These are phyloP conservation scores for Hyperoodon ampullatus DNA, from an alignment of 2,113 vertebrate species.

Conservation along the genomic window DNA sequence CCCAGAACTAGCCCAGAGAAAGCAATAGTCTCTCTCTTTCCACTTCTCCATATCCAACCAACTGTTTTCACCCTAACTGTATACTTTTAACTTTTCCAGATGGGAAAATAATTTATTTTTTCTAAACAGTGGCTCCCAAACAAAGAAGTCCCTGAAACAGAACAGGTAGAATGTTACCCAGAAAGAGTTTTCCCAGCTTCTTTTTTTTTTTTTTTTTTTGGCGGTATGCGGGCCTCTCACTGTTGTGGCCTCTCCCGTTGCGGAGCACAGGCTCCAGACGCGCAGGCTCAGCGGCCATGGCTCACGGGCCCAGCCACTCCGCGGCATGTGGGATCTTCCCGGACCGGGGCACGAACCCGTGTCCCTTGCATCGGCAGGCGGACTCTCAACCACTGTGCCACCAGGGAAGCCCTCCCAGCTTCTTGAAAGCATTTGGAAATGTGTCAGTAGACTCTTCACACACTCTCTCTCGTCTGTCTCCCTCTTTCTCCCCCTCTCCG, in stretches of 20 bases:
- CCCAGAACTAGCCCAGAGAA: background rate
- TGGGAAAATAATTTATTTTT: background rate
- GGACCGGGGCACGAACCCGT: too few relatives aligned
- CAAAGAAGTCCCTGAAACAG: background rate
- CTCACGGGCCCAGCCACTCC: too few relatives aligned
- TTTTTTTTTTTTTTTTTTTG: background rate
- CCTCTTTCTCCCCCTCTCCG: too few relatives aligned
- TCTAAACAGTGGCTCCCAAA: background rate
- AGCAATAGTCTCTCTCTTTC: background rate
- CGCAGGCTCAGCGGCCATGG: too few relatives aligned
- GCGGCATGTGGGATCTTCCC: too few relatives aligned
- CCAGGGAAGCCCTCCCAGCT: background rate
- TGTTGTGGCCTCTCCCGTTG: too few relatives aligned
- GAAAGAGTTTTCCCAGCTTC: background rate
- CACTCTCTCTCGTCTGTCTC: too few relatives aligned
- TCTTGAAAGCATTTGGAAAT: background rate
- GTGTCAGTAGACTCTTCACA: background rate
- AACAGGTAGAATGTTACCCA: background rate
- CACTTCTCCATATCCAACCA: background rate
- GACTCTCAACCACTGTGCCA: too few relatives aligned
- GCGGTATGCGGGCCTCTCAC: too few relatives aligned
- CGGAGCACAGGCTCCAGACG: too few relatives aligned
- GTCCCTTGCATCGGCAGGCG: too few relatives aligned
- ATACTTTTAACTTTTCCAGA: slow-evolving; percentile 16
- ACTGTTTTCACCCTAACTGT: background rate